Conservation (phyloP, 2,797 vertebrate species). For the Cuniculus paca region DNA sequence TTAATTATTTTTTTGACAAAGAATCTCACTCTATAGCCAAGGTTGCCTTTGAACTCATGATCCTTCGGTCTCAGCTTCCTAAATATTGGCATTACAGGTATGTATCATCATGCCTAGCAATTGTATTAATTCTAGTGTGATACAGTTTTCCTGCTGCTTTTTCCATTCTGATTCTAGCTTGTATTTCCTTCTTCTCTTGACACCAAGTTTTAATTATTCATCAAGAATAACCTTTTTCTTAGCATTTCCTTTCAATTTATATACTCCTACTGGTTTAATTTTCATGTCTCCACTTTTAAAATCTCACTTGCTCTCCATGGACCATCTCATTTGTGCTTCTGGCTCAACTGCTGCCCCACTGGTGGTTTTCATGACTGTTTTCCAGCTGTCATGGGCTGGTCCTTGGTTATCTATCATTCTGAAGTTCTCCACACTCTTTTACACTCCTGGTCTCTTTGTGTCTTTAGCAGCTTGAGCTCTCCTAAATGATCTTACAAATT, state of each 20-base stretch:
- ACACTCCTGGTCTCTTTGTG: background rate
- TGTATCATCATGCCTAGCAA: background rate
- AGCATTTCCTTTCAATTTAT: background rate
- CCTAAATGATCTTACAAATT: background rate
- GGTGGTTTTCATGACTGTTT: background rate
- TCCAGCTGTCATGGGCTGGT: background rate
- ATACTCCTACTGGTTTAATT: background rate
- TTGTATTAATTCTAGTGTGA: background rate
- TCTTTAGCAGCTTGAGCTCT: background rate
- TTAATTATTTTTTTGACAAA: background rate
- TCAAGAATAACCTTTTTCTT: background rate
- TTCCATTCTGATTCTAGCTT: background rate
- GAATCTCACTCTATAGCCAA: background rate
- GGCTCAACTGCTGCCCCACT: background rate
- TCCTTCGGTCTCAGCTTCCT: background rate
- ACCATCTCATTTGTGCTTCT: background rate
- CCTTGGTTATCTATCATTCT: background rate
- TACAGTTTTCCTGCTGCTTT: background rate
- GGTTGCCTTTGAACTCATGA: background rate
- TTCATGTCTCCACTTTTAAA: background rate
- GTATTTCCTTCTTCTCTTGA: background rate
- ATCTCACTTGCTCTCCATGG: background rate
- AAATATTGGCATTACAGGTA: background rate
- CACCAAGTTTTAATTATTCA: background rate
- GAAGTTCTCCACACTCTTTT: background rate